Base-by-base conservation (phyloP, 2,797 vertebrate genomes). In the Microcaecilia unicolor region DNA sequence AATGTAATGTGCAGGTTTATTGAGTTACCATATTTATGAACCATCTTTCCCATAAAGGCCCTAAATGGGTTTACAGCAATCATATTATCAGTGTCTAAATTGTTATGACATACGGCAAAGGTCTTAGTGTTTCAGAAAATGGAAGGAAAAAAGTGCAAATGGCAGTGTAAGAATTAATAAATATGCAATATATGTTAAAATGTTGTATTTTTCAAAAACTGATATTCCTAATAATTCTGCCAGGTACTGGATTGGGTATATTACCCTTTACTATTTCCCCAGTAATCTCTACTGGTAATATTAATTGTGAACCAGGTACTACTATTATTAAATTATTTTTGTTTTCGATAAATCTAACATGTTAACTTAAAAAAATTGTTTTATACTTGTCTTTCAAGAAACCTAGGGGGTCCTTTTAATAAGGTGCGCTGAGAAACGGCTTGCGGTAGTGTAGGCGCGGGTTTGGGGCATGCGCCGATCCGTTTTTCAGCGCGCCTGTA, bases 241-340 rank as follows among this genome's bases (percentile, higher is more conserved):
- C 78, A 95, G 92, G 92, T 92, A 86, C 91, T 88, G 90, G 91
- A 91, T 70, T 88, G 83, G 90, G 88, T 85, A 78, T 90, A 82
- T 92, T 92, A 78, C 90, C 91, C 58, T 92, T 92, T 93, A 89
- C 90, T 76, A 71, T 93, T 91, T 93, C 85, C 66, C 92, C 92
- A 46, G 80, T 95, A 84, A 84, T 86, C 59, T 84, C 92, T 76
- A 93, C 92, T 85, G 87, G 62, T 95, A 95, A 87, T 91, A 90
- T 90, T 89, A 95, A 95, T 88, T 95, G 90, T 95, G 89, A 93
- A 81, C 89, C 87, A 95, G 92, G 92, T 95, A 95, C 84, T 70
- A 58, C 47, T 44, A 63, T 46, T 70, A 73, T 74, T 74, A 45
- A 64, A 41, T 29, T 83, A 60, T 58, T 68, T 78, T 62, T 26